Percentiles rank a stretch among this genome's conserved stretches.
phyloP scores from a whole-genome alignment of 2,113 vertebrate genomes.

The Serinus canaria region DNA sequence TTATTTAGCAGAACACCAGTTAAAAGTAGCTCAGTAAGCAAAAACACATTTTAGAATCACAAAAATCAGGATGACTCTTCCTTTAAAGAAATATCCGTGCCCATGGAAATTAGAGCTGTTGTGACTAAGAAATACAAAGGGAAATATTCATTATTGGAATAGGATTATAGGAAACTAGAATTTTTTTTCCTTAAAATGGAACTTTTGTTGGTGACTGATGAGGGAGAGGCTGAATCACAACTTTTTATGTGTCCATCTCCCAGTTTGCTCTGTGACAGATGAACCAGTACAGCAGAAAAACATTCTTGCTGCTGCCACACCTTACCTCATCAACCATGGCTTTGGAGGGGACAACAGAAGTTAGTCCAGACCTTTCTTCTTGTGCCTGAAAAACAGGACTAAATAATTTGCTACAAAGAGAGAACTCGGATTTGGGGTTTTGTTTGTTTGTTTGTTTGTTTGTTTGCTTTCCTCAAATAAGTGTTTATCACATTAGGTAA shows the following conservation, averaged over 20 bases:
- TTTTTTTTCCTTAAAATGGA: neutral
- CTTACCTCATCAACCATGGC: rapidly evolving
- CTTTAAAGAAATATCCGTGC: neutral
- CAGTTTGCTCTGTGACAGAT: neutral
- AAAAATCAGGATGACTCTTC: neutral
- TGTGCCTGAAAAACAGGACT: neutral
- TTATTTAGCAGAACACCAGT: neutral
- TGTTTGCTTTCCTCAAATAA: no score
- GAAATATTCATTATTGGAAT: neutral
- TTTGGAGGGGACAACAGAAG: neutral
- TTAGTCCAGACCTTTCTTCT: neutral
- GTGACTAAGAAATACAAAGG: neutral
- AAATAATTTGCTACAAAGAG: neutral
- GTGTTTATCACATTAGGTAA: neutral
- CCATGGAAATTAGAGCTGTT: neutral
- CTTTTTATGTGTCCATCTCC: neutral
- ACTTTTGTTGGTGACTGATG: neutral
- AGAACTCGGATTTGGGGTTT: neutral
- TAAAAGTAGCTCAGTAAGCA: neutral
- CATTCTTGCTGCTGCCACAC: rapidly evolving
- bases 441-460: no score
- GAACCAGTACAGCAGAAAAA: neutral
- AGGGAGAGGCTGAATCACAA: neutral
- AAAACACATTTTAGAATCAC: neutral
- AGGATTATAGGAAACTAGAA: neutral